A percentile compares a stretch with the other conserved stretches of the same genome.
Conservation (phyloP, 1,140 invertebrate species). For the Musca vetustissima region DNA sequence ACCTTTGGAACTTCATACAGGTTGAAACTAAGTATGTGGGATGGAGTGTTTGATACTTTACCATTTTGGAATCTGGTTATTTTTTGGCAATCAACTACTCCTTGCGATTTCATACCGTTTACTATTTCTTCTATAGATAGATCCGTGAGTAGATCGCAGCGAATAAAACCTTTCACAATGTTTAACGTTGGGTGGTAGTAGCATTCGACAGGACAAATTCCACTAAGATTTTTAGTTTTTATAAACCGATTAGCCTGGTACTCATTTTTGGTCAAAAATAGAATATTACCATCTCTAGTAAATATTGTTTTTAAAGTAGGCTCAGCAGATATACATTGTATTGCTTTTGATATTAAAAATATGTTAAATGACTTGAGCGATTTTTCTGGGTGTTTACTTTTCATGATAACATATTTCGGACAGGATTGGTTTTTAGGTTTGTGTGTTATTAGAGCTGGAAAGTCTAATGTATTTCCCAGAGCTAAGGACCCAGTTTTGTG, state of each 20-base stretch:
- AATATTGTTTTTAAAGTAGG: background rate
- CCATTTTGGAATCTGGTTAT: background rate
- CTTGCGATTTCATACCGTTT: background rate
- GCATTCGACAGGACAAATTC: background rate
- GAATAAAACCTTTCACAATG: background rate
- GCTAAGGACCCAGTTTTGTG: background rate
- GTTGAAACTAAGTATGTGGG: background rate
- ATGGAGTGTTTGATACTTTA: background rate
- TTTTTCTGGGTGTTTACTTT: background rate
- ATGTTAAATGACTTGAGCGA: background rate
- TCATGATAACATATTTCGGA: slow-evolving; percentile 7
- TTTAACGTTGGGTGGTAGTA: background rate
- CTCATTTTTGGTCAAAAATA: background rate
- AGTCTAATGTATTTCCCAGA: background rate
- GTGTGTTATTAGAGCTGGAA: background rate
- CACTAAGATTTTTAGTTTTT: background rate
- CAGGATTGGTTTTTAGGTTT: background rate
- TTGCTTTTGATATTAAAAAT: background rate
- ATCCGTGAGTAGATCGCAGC: background rate
- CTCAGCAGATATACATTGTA: background rate
- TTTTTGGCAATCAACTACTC: background rate
- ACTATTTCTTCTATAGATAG: background rate
- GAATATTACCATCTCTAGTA: slow-evolving; percentile 4
- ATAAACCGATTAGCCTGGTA: background rate
- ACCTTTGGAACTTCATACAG: background rate